These are phyloP conservation scores for Pogonomyrmex barbatus DNA, from an alignment of 1,140 invertebrate species.

Conservation along the genomic window DNA sequence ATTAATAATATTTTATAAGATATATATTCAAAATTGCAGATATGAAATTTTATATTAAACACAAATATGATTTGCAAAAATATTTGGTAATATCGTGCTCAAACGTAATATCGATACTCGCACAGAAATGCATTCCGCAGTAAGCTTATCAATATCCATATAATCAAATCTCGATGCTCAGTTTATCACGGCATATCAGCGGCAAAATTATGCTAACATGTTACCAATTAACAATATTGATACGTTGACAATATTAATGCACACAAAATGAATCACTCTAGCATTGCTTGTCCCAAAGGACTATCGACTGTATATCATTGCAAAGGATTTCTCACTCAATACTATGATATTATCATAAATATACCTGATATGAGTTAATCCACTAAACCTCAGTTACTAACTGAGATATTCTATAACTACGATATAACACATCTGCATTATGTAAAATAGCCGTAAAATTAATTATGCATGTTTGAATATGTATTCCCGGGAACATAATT, in stretches of 20 bases:
- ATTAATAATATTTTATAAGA: conserved; percentile 11
- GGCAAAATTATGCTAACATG: conserved; percentile 24
- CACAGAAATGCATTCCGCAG: not conserved
- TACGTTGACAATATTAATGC: conserved; percentile 47
- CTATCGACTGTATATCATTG: not conserved
- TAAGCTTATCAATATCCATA: not conserved
- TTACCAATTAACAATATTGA: conserved; percentile 44
- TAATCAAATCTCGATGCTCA: conserved; percentile 46
- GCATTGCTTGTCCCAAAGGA: not conserved
- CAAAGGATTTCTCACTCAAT: conserved; percentile 37
- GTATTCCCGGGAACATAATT: conserved; percentile 2
- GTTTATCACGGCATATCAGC: conserved; percentile 21
- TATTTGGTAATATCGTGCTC: not conserved
- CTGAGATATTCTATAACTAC: conserved; percentile 4
- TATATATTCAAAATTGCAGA: not conserved
- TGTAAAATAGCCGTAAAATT: conserved; percentile 18
- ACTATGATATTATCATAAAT: conserved; percentile 32
- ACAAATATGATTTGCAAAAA: conserved; percentile 16
- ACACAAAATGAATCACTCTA: conserved; percentile 21
- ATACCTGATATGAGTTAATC: not conserved
- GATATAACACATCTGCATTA: not conserved
- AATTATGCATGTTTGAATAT: conserved; percentile 28
- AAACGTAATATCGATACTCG: not conserved
- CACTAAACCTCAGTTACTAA: not conserved
- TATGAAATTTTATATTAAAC: conserved; percentile 21